Evolutionary conservation across 2,888 invertebrate species (phyloP).

Genomic region (Melitaea athalia): DNA sequence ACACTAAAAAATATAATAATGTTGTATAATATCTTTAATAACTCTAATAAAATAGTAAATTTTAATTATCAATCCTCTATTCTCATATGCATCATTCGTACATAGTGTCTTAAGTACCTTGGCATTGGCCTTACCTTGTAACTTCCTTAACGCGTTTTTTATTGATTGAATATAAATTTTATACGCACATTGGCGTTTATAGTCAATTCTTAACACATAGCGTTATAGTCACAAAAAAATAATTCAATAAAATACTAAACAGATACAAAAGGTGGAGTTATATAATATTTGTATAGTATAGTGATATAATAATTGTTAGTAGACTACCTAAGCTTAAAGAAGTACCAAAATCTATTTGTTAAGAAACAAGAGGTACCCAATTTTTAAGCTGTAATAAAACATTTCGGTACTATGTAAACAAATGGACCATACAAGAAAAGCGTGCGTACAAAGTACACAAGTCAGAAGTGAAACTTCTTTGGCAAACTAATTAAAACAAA

Average conservation of each 20-base stretch:
- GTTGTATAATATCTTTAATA: neutral
- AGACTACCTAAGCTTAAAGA: no score
- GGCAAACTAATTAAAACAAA: no score
- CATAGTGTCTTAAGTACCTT: constrained; percentile 19
- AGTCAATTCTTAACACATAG: neutral
- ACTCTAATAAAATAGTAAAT: neutral
- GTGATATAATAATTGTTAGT: no score
- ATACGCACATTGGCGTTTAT: constrained; percentile 9
- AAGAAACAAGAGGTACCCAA: no score
- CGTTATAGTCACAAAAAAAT: neutral
- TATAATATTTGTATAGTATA: no score
- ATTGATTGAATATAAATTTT: neutral
- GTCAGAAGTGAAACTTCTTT: no score
- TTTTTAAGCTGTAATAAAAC: no score
- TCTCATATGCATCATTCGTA: neutral
- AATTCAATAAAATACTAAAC: neutral
- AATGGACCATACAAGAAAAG: no score
- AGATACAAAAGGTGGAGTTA: no score
- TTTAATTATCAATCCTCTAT: neutral
- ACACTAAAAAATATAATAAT: neutral
- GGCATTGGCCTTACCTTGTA: constrained; percentile 34
- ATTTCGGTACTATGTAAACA: no score
- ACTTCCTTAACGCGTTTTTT: constrained; percentile 31
- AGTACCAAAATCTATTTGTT: no score
- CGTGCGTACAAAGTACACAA: no score